Evolutionary conservation across 2,113 vertebrate species (phyloP), one percentile per base, ranked within the genome.

Genomic region (Eleginops maclovinus): DNA sequence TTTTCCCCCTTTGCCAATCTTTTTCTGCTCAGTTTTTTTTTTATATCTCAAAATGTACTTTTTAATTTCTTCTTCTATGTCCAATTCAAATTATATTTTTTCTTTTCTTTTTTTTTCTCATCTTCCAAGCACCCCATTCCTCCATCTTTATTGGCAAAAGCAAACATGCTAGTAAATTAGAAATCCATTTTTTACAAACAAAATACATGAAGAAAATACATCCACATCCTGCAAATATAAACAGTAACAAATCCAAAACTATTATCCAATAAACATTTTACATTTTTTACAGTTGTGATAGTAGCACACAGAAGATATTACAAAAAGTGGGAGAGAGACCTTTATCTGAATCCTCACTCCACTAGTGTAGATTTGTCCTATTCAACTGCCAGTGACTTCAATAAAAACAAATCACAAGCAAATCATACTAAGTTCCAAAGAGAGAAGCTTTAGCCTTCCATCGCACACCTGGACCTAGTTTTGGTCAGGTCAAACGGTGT

Each of bases 161-260:
- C 97, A 96, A 97, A 97, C 97, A 98, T 98, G 97, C 97, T 97
- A 88, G 88, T 92, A 85, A 95, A 95, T 99, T 98, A 97, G 96
- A 99, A 99, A 98, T 97, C 95, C 94, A 94, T 95, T 94, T 89
- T 91, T 93, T 96, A 97, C 97, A 98, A 97, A 98, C 93, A 95
- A 91, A 94, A 95, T 96, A 97, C 97, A 98, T 98, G 96, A 97
- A 96, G 97, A 97, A 99, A 97, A 97, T 98, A 99, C 97, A 99
- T 96, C 95, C 94, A 99, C 95, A 97, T 98, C 96, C 96, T 96
- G 96, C 82, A 92, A 97, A 96, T 99, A 98, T 98, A 98, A 99
- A 99, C 97, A 98, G 96, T 99, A 98, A 98, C 96, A 99, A 98
- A 98, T 97, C 93, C 96, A 96, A 96, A 93, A 93, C 96, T 97